These are phyloP conservation scores for Scaptomyza flava DNA, from an alignment of 2,888 invertebrate species.

Conservation along the genomic window DNA sequence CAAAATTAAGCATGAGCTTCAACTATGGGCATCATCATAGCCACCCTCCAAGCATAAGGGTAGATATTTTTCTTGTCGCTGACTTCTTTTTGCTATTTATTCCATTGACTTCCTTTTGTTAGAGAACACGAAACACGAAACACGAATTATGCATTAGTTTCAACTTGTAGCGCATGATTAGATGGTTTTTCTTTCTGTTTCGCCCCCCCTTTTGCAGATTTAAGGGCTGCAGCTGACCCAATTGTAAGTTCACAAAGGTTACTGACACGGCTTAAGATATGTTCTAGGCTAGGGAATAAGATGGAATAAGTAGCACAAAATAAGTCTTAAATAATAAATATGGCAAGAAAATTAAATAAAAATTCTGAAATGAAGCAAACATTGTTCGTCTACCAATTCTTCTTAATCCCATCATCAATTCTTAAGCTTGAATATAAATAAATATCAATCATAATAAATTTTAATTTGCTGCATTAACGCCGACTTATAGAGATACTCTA, in stretches of 20 bases:
- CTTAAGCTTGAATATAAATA: constrained; percentile 17
- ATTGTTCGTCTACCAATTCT: not conserved
- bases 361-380: not conserved
- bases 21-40: constrained; percentile 27
- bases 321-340: not conserved
- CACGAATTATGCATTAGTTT: constrained; percentile 78
- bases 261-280: constrained; percentile 5
- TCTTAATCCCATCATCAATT: not conserved
- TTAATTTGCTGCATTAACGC: constrained; percentile 36
- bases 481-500: constrained; percentile 22
- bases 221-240: constrained; percentile 49
- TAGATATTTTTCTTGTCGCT: constrained; percentile 30
- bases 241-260: constrained; percentile 19
- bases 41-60: constrained; percentile 48
- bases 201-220: constrained; percentile 7
- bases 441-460: constrained; percentile 63
- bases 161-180: constrained; percentile 67
- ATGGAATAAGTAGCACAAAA: not conserved
- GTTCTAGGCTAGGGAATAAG: not conserved
- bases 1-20: constrained; percentile 65
- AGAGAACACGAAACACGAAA: constrained; percentile 71
- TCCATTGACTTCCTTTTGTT: constrained; percentile 45
- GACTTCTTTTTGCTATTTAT: constrained; percentile 39
- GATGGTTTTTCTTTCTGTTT: constrained; percentile 27
- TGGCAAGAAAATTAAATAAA: not conserved